phyloP scores from a whole-genome alignment of 2,888 invertebrate genomes.

The Campoplex capitator region DNA sequence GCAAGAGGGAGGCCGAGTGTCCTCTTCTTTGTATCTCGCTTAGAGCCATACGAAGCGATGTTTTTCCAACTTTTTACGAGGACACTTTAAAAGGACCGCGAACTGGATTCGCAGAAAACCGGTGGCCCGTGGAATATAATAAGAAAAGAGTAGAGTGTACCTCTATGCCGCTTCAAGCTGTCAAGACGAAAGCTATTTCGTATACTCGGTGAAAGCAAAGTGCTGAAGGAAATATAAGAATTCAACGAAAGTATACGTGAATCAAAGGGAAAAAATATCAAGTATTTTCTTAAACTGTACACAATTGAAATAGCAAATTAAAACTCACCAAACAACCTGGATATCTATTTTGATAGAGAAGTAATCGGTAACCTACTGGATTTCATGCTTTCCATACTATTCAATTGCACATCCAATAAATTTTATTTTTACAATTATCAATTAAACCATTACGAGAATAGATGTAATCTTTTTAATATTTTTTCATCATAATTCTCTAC shows the following conservation, averaged over 20 bases:
- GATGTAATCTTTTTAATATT: background rate
- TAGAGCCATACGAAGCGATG: constrained; percentile 47
- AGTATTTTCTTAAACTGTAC: background rate
- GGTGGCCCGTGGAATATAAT: constrained; percentile 61
- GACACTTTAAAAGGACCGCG: constrained; percentile 66
- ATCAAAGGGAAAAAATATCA: background rate
- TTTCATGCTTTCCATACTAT: too few relatives aligned
- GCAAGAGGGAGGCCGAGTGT: constrained; percentile 59
- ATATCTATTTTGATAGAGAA: background rate
- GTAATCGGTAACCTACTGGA: background rate
- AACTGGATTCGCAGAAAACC: constrained; percentile 54
- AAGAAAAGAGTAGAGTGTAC: constrained; percentile 56
- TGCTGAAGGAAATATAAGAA: constrained; percentile 41
- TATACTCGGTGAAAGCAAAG: constrained; percentile 28
- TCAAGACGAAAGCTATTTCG: constrained; percentile 51
- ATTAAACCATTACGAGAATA: background rate
- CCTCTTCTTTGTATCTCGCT: constrained; percentile 70
- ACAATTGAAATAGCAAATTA: background rate
- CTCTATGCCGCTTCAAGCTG: constrained; percentile 45
- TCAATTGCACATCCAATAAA: background rate
- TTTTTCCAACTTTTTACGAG: constrained; percentile 70
- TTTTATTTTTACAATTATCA: background rate
- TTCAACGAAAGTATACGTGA: background rate
- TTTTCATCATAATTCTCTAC: constrained; percentile 1
- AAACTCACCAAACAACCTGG: background rate